Percentiles rank a stretch among this genome's conserved stretches.
phyloP scores from a whole-genome alignment of 2,113 vertebrate species.

The Delphinus delphis region DNA sequence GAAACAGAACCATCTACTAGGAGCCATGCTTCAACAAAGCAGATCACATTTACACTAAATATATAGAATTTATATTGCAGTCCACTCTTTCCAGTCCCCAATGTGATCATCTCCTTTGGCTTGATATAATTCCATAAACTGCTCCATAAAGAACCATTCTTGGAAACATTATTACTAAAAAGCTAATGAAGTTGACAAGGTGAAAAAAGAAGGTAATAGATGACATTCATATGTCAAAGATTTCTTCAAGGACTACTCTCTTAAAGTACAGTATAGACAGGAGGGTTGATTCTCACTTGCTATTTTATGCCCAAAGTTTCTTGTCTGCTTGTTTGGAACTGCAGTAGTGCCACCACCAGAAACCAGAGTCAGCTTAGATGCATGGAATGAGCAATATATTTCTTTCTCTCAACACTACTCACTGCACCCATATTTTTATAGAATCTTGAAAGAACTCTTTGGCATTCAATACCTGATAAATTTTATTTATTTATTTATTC shows the following conservation, averaged over 20 bases:
- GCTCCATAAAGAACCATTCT: background rate
- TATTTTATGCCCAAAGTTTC: background rate
- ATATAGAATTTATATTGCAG: background rate
- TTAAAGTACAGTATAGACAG: background rate
- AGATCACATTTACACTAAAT: background rate
- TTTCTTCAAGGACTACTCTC: background rate
- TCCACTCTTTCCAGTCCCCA: background rate
- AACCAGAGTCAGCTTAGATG: background rate
- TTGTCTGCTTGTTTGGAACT: background rate
- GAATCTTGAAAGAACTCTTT: background rate
- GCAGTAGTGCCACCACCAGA: background rate
- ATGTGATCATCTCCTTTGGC: background rate
- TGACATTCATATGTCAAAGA: background rate
- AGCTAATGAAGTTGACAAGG: background rate
- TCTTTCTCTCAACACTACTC: background rate
- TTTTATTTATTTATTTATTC: background rate
- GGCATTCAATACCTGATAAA: background rate
- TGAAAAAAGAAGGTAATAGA: background rate
- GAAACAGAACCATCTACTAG: background rate
- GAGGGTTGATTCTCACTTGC: background rate
- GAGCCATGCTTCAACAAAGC: background rate
- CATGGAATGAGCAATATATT: background rate
- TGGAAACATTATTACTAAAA: conserved; percentile 30
- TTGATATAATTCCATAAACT: background rate
- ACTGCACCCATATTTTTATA: background rate